Evolutionary conservation across 2,888 invertebrate genomes (phyloP).

Genomic region (Agrilus biguttatus): DNA sequence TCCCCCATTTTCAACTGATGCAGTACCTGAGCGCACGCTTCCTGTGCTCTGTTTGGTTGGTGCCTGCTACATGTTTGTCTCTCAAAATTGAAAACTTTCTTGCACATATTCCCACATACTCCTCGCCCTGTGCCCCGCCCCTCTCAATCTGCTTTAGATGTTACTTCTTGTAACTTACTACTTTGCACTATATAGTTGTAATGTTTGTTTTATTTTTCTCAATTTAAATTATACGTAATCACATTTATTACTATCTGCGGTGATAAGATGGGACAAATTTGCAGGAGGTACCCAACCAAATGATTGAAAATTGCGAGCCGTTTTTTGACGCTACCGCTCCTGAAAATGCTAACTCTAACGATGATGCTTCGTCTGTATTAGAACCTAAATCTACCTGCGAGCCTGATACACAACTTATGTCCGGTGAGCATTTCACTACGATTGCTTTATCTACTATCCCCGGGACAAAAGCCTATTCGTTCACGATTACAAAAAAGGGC

Average conservation of each 20-base stretch:
- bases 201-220: slow-evolving; percentile 4
- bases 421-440: slow-evolving; percentile 25
- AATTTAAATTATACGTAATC: background rate
- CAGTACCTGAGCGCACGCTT: slow-evolving; percentile 26
- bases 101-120: slow-evolving; percentile 17
- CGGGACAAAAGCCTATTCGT: too few relatives aligned
- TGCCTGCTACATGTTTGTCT: slow-evolving; percentile 41
- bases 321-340: slow-evolving; percentile 25
- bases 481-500: too few relatives aligned
- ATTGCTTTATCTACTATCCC: too few relatives aligned
- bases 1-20: slow-evolving; percentile 30
- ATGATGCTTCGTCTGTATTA: slow-evolving; percentile 23
- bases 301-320: slow-evolving; percentile 28
- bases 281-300: slow-evolving; percentile 34
- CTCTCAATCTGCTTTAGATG: slow-evolving; percentile 25
- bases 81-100: slow-evolving; percentile 34
- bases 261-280: slow-evolving; percentile 25
- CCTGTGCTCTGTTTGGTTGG: slow-evolving; percentile 33
- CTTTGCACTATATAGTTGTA: slow-evolving; percentile 1
- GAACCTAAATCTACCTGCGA: slow-evolving; percentile 21
- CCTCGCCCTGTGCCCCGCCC: slow-evolving; percentile 10
- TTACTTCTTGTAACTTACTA: slow-evolving; percentile 9
- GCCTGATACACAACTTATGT: slow-evolving; percentile 21
- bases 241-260: slow-evolving; percentile 3
- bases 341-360: slow-evolving; percentile 25